Conservation (phyloP, 2,113 vertebrate species). For the Macrotus californicus region DNA sequence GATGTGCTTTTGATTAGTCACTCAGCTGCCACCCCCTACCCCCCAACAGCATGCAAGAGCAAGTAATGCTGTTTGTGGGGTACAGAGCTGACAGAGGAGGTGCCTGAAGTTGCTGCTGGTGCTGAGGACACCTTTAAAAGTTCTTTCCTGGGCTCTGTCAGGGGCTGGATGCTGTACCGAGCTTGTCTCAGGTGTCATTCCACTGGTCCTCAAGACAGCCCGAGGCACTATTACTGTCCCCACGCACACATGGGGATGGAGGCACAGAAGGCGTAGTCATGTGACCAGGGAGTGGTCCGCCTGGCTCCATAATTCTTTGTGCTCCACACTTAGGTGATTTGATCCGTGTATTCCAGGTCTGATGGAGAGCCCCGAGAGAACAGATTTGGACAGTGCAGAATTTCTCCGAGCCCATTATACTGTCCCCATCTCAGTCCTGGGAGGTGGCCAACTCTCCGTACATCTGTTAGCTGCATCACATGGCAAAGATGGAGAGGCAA, state of each 20-base stretch:
- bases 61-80: not conserved
- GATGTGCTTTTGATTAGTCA: not conserved
- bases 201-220: not conserved
- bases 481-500: not conserved
- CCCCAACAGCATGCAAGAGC: not conserved
- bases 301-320: not conserved
- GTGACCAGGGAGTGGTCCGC: not conserved
- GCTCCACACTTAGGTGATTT: rapidly evolving
- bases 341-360: not conserved
- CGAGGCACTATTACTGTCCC: rapidly evolving
- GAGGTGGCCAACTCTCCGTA: rapidly evolving
- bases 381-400: not conserved
- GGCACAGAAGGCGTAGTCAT: not conserved
- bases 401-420: not conserved
- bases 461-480: not conserved
- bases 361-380: not conserved
- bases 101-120: too few species aligned
- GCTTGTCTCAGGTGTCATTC: not conserved
- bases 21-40: not conserved
- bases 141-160: not conserved
- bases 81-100: not conserved
- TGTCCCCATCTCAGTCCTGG: not conserved
- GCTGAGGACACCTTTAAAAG: not conserved
- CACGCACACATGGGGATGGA: not conserved
- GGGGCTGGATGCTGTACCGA: not conserved